Conservation (phyloP, 2,888 invertebrate genomes). For the Caenorhabditis becei region DNA sequence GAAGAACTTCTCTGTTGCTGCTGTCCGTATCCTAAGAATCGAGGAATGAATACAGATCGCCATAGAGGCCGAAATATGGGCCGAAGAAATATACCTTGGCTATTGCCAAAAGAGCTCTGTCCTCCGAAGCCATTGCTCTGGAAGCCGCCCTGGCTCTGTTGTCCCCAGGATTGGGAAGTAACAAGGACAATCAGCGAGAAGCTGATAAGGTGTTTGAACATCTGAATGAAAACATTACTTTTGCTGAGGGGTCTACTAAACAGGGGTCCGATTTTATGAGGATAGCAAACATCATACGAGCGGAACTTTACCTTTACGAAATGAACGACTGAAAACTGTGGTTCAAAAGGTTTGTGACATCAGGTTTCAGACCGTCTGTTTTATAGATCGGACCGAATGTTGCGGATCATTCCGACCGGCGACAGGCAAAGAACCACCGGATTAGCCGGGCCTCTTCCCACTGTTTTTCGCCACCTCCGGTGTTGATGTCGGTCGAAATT, state of each 20-base stretch:
- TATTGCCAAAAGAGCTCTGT: slow-evolving; percentile 21
- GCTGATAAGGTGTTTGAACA: slow-evolving; percentile 39
- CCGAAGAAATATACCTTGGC: slow-evolving; percentile 40
- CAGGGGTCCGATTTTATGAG: slow-evolving; percentile 27
- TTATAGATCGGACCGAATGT: slow-evolving; percentile 44
- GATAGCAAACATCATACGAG: not conserved
- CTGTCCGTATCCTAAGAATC: slow-evolving; percentile 44
- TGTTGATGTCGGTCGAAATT: slow-evolving; percentile 37
- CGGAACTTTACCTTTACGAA: not conserved
- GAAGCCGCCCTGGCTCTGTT: slow-evolving; percentile 17
- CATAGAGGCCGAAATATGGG: slow-evolving; percentile 20
- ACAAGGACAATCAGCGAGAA: slow-evolving; percentile 30
- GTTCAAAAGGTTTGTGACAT: not conserved
- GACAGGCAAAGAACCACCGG: slow-evolving; percentile 27
- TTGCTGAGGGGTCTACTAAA: not conserved
- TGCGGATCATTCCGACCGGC: slow-evolving; percentile 42
- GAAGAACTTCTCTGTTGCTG: slow-evolving; percentile 28
- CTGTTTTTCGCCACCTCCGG: slow-evolving; percentile 33
- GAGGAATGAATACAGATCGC: slow-evolving; percentile 33
- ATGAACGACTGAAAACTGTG: slow-evolving; percentile 4
- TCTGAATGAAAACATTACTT: slow-evolving; percentile 23
- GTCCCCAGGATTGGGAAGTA: slow-evolving; percentile 46
- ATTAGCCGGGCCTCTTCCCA: slow-evolving; percentile 23
- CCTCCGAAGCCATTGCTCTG: slow-evolving; percentile 22
- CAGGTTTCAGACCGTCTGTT: slow-evolving; percentile 10